phyloP scores from a whole-genome alignment of 1,140 invertebrate species.

The Drosophila lacteicornis region DNA sequence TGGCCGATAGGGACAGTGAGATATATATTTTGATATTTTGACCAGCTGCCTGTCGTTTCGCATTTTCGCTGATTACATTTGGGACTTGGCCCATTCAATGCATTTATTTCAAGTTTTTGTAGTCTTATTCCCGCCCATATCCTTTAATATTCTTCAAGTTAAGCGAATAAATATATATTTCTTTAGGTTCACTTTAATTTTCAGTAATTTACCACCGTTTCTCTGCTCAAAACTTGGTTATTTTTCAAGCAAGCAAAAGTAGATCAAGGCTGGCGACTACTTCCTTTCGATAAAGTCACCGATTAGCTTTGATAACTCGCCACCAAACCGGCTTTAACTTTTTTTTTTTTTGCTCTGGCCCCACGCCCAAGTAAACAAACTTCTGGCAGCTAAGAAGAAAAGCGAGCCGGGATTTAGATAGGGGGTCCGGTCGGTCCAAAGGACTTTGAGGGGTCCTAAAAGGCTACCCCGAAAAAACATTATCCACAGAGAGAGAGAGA shows the following conservation, averaged over 20 bases:
- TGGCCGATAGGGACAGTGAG: conserved; percentile 11
- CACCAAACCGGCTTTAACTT: conserved; percentile 3
- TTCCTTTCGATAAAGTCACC: conserved; percentile 11
- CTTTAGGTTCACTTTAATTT: neutral
- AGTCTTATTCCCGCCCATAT: neutral
- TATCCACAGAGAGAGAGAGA: conserved; percentile 1
- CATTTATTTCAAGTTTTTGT: conserved; percentile 25
- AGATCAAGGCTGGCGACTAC: conserved; percentile 19
- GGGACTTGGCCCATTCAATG: conserved; percentile 41
- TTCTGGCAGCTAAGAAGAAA: conserved; percentile 4
- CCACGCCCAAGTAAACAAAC: conserved; percentile 24
- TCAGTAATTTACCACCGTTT: neutral
- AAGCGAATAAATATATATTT: neutral
- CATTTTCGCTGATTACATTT: conserved; percentile 58
- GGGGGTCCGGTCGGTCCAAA: neutral
- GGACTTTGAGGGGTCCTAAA: conserved; percentile 8
- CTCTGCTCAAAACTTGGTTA: neutral
- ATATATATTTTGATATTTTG: conserved; percentile 52
- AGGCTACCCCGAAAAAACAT: conserved; percentile 25
- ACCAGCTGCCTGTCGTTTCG: conserved; percentile 52
- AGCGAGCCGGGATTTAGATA: neutral
- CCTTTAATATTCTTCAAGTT: conserved; percentile 3
- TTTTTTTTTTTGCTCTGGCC: conserved; percentile 1
- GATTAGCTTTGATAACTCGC: conserved; percentile 40
- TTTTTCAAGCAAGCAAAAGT: neutral